Percentiles rank a stretch among this genome's conserved stretches.
phyloP scores from a whole-genome alignment of 2,113 vertebrate species.

The Crotalus viridis region DNA sequence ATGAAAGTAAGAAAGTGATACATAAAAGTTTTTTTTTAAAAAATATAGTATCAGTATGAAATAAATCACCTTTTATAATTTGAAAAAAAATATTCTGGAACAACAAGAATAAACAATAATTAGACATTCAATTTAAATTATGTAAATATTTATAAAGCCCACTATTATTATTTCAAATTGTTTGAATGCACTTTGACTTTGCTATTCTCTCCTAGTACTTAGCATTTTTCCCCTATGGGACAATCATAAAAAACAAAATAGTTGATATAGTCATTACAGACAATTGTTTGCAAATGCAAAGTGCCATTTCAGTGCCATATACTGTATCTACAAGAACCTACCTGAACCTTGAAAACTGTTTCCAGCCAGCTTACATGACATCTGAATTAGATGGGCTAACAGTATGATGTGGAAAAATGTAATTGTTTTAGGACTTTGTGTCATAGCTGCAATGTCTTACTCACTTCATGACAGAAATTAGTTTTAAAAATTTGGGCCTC shows the following conservation, averaged over 20 bases:
- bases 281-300: neutral
- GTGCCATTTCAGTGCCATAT: neutral
- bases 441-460: neutral
- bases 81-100: slow-evolving; percentile 35
- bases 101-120: slow-evolving; percentile 42
- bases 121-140: slow-evolving; percentile 49
- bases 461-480: too few relatives aligned
- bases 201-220: neutral
- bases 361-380: neutral
- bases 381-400: neutral
- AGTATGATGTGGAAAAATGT: neutral
- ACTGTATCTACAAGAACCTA: neutral
- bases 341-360: neutral
- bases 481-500: neutral
- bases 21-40: neutral
- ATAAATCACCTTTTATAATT: slow-evolving; percentile 35
- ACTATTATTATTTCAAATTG: slow-evolving; percentile 4
- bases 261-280: neutral
- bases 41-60: slow-evolving; percentile 14
- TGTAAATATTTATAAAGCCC: slow-evolving; percentile 43
- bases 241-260: neutral
- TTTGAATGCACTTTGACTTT: neutral
- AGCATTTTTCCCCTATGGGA: neutral
- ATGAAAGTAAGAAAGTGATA: slow-evolving; percentile 27
- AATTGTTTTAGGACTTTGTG: neutral